Conservation (phyloP, 1,140 invertebrate genomes). For the Bombus pascuorum region DNA sequence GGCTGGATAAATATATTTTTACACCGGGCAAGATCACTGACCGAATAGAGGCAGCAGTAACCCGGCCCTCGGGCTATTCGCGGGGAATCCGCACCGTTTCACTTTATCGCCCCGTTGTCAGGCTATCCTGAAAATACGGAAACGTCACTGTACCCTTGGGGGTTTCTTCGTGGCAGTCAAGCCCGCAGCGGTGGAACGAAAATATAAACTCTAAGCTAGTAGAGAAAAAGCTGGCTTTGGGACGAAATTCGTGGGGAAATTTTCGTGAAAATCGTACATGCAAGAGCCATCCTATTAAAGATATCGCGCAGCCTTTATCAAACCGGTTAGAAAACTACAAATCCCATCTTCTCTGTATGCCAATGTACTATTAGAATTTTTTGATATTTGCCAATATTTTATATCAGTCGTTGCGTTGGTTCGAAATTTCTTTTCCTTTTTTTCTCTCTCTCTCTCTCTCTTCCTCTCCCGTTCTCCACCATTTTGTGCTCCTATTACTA, state of each 20-base stretch:
- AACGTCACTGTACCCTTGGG: conserved; percentile 46
- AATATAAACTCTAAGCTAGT: conserved; percentile 45
- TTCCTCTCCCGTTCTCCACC: too few species aligned
- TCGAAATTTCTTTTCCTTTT: not conserved
- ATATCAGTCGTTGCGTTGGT: not conserved
- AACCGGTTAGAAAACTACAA: not conserved
- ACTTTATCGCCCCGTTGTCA: conserved; percentile 64
- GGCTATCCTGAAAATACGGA: conserved; percentile 59
- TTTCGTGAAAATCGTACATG: conserved; percentile 48
- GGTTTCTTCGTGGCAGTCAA: conserved; percentile 36
- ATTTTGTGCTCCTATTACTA: not conserved
- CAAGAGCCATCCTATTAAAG: conserved; percentile 14
- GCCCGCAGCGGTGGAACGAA: conserved; percentile 3
- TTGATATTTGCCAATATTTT: not conserved
- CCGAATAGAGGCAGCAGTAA: conserved; percentile 48
- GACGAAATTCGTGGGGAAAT: conserved; percentile 37
- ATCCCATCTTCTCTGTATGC: not conserved
- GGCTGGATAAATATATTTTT: conserved; percentile 61
- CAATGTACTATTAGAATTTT: not conserved
- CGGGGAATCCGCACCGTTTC: conserved; percentile 59
- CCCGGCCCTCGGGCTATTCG: conserved; percentile 46
- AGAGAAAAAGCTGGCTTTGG: conserved; percentile 11
- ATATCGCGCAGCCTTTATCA: conserved; percentile 44
- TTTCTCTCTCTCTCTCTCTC: not conserved
- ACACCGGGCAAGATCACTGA: conserved; percentile 39